These are phyloP conservation scores for Elephas maximus DNA, from an alignment of 2,113 vertebrate species.

Conservation along the genomic window DNA sequence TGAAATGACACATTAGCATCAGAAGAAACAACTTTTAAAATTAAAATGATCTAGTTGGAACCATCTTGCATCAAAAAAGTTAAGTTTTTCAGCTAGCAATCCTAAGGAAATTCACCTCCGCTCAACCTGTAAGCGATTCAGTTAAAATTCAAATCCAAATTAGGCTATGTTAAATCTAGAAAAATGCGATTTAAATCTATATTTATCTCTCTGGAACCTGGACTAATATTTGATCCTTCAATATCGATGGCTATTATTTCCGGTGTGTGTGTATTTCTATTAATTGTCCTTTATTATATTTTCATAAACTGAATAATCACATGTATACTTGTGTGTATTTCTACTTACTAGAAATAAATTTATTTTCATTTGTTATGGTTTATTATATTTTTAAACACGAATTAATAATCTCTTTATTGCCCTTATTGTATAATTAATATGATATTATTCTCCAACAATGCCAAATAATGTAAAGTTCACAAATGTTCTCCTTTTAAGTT, in stretches of 20 bases:
- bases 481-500: neutral
- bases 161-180: neutral
- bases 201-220: neutral
- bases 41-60: neutral
- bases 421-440: neutral
- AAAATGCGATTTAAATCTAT: neutral
- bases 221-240: neutral
- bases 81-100: neutral
- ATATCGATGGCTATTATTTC: neutral
- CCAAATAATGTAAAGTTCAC: too few relatives aligned
- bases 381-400: too few relatives aligned
- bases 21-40: neutral
- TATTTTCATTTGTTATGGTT: too few relatives aligned
- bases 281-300: neutral
- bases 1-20: neutral
- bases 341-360: too few relatives aligned
- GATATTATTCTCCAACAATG: neutral
- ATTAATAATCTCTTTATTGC: too few relatives aligned
- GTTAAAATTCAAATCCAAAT: neutral
- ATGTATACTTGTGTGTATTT: too few relatives aligned
- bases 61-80: neutral
- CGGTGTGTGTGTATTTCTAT: too few relatives aligned
- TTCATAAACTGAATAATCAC: neutral
- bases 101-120: neutral
- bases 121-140: neutral